Evolutionary conservation across 2,888 invertebrate genomes (phyloP).

Genomic region (Bellardia pandia): DNA sequence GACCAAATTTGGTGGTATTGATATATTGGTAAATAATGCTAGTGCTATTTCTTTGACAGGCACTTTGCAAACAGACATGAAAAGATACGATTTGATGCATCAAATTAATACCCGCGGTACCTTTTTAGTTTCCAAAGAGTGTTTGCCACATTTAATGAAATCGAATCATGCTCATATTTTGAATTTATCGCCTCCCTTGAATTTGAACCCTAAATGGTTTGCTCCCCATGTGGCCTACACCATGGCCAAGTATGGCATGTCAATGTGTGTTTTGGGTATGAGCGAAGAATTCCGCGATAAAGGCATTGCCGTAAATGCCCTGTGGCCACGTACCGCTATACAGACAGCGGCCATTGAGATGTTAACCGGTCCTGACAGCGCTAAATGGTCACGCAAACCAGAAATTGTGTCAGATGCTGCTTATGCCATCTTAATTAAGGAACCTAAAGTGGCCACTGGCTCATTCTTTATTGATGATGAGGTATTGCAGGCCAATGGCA

Average conservation of each 20-base stretch:
- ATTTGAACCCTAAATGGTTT: constrained; percentile 95
- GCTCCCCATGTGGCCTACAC: constrained; percentile 97
- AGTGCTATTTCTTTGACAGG: constrained; percentile 95
- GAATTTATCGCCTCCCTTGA: constrained; percentile 97
- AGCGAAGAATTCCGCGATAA: constrained; percentile 94
- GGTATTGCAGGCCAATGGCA: constrained; percentile 90
- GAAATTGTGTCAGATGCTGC: constrained; percentile 84
- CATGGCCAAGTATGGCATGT: constrained; percentile 99
- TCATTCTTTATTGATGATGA: constrained; percentile 97
- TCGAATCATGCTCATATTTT: constrained; percentile 96
- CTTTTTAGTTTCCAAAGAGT: constrained; percentile 96
- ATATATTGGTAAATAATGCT: constrained; percentile 97
- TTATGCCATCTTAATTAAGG: constrained; percentile 85
- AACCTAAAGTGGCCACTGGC: constrained; percentile 92
- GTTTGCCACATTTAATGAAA: constrained; percentile 93
- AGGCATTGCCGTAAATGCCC: constrained; percentile 96
- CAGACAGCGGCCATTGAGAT: constrained; percentile 97
- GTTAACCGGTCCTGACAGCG: constrained; percentile 87
- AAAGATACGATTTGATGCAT: constrained; percentile 98
- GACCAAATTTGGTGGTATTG: constrained; percentile 95
- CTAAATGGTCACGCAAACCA: constrained; percentile 82
- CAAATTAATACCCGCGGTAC: constrained; percentile 97
- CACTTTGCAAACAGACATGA: constrained; percentile 95
- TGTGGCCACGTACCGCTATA: constrained; percentile 98
- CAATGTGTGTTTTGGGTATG: constrained; percentile 99